phyloP scores from a whole-genome alignment of 2,797 vertebrate species.

The Pseudocheirus occidentalis region DNA sequence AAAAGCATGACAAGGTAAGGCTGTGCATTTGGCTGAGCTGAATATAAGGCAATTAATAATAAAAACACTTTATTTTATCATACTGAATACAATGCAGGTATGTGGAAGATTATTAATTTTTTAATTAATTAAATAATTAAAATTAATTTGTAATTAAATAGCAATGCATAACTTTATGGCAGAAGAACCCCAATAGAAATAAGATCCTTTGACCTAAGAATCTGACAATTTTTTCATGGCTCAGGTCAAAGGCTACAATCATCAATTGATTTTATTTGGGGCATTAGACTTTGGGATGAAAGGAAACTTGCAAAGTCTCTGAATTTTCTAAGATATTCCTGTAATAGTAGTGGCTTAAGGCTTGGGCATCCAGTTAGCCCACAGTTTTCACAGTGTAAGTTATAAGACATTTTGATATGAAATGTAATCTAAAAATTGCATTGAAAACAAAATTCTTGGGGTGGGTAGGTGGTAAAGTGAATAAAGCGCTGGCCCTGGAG shows the following conservation, averaged over 20 bases:
- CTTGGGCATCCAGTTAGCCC: background rate
- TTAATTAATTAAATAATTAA: background rate
- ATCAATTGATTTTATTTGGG: background rate
- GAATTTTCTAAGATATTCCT: background rate
- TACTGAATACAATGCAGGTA: no score
- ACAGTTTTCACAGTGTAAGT: background rate
- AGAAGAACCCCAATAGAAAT: background rate
- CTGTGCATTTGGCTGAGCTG: background rate
- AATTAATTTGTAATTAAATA: background rate
- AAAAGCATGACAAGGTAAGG: background rate
- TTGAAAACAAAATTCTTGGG: background rate
- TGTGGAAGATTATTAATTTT: background rate
- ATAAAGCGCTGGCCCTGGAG: no score
- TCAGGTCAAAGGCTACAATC: background rate
- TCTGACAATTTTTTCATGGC: background rate
- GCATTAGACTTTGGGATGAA: background rate
- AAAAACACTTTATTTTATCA: no score
- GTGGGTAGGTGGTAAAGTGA: no score
- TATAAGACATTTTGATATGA: background rate
- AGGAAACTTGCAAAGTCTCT: background rate
- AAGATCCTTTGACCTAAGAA: background rate
- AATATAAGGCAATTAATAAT: no score
- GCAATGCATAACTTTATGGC: background rate
- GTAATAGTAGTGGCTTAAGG: background rate
- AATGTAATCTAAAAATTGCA: background rate